These are phyloP conservation scores for Forficula auricularia DNA, from an alignment of 1,140 invertebrate species.

Conservation along the genomic window DNA sequence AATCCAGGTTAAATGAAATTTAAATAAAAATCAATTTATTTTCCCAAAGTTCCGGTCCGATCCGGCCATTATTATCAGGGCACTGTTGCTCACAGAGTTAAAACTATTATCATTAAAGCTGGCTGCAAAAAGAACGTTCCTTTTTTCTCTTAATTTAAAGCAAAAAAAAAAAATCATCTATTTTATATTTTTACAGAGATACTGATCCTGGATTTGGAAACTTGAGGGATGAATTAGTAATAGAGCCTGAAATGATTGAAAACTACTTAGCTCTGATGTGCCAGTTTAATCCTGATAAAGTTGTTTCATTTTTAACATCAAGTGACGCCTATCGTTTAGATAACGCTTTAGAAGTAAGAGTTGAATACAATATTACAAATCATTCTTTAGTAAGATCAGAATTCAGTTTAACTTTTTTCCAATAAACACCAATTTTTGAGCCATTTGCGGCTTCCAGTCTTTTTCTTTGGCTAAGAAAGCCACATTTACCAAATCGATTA, in stretches of 20 bases:
- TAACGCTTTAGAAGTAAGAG: constrained; percentile 25
- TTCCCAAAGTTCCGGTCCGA: constrained; percentile 15
- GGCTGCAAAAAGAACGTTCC: constrained; percentile 38
- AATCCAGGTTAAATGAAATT: too few species aligned
- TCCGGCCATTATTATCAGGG: constrained; percentile 22
- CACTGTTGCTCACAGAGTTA: constrained; percentile 24
- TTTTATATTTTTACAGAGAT: constrained; percentile 17
- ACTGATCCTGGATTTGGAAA: constrained; percentile 18
- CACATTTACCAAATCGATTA: too few species aligned
- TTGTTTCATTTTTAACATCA: constrained; percentile 26
- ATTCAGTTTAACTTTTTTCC: too few species aligned
- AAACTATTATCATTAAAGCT: constrained; percentile 35
- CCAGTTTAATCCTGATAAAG: constrained; percentile 33
- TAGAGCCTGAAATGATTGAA: constrained; percentile 36
- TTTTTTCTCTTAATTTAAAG: constrained; percentile 7
- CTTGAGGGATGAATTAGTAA: constrained; percentile 27
- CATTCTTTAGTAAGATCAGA: too few species aligned
- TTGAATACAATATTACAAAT: too few species aligned
- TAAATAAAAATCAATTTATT: constrained; percentile 4
- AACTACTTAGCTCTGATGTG: constrained; percentile 51
- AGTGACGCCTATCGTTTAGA: constrained; percentile 29
- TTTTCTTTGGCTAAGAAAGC: too few species aligned
- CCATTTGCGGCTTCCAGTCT: too few species aligned
- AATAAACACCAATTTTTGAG: too few species aligned
- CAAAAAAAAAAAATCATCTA: not conserved